Evolutionary conservation across 2,888 invertebrate species (phyloP).

Genomic region (Osmoderma eremita): DNA sequence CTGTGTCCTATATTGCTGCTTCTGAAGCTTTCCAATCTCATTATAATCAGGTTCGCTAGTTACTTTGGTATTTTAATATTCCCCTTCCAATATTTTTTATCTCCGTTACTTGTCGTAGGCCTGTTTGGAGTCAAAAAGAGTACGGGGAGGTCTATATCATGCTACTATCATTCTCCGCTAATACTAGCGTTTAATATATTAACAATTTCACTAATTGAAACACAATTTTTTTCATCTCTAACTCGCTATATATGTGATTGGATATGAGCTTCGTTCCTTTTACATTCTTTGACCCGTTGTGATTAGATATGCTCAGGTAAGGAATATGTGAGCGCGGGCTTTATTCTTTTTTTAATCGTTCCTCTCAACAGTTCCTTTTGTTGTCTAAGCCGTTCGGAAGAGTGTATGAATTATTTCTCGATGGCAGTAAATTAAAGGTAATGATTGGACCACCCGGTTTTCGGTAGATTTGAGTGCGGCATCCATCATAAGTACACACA

Average conservation of each 20-base stretch:
- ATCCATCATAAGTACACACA: slow-evolving; percentile 52
- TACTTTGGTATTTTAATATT: too few species aligned
- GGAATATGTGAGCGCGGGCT: slow-evolving; percentile 29
- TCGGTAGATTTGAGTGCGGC: slow-evolving; percentile 50
- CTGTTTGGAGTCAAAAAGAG: too few species aligned
- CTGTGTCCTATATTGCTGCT: too few species aligned
- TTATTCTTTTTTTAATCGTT: slow-evolving; percentile 35
- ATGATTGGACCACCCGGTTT: slow-evolving; percentile 55
- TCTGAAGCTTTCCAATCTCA: too few species aligned
- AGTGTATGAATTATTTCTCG: slow-evolving; percentile 41
- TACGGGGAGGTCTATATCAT: too few species aligned
- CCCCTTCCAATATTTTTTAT: too few species aligned
- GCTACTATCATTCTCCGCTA: too few species aligned
- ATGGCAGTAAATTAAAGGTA: slow-evolving; percentile 52
- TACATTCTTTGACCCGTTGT: slow-evolving; percentile 25
- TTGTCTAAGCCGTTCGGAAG: slow-evolving; percentile 38
- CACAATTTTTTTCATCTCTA: too few species aligned
- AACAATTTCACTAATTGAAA: too few species aligned
- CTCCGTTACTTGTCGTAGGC: too few species aligned
- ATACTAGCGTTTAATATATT: too few species aligned
- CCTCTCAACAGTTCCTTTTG: slow-evolving; percentile 36
- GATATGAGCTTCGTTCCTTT: slow-evolving; percentile 30
- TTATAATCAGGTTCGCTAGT: too few species aligned
- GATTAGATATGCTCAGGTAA: slow-evolving; percentile 39
- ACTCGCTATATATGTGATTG: slow-evolving; percentile 36